Evolutionary conservation across 2,888 invertebrate species (phyloP).

Genomic region (Clanis bilineata): DNA sequence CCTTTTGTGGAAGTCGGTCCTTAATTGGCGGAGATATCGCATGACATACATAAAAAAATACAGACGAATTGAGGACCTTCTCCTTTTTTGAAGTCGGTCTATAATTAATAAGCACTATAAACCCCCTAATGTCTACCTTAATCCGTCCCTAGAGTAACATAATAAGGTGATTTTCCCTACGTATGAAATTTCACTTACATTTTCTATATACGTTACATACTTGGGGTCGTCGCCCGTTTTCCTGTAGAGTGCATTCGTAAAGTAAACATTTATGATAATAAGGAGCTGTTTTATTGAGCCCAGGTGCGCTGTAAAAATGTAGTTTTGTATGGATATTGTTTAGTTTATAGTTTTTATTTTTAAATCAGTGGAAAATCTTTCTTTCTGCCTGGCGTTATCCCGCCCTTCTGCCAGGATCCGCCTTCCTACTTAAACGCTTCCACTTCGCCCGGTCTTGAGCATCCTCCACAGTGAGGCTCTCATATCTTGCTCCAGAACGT

Average conservation of each 20-base stretch:
- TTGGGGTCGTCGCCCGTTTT: conserved; percentile 1
- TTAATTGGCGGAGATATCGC: too few species aligned
- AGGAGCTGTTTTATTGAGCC: not conserved
- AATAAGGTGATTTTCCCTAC: conserved; percentile 43
- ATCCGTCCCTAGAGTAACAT: conserved; percentile 25
- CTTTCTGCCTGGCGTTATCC: too few species aligned
- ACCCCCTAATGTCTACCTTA: not conserved
- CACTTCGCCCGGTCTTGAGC: too few species aligned
- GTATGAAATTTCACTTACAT: conserved; percentile 62
- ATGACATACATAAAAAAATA: too few species aligned
- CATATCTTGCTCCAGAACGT: too few species aligned
- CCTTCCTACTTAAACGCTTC: too few species aligned
- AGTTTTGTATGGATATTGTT: not conserved
- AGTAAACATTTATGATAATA: not conserved
- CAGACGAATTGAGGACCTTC: too few species aligned
- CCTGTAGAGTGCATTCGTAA: conserved; percentile 5
- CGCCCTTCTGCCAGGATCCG: too few species aligned
- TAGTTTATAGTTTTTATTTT: not conserved
- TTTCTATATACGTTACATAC: conserved; percentile 41
- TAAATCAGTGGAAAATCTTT: too few species aligned
- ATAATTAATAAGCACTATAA: not conserved
- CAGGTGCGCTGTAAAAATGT: not conserved
- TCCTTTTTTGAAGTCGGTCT: not conserved
- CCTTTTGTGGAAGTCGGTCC: too few species aligned
- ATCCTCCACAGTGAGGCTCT: too few species aligned